phyloP scores from a whole-genome alignment of 2,113 vertebrate genomes.

The Struthio camelus region DNA sequence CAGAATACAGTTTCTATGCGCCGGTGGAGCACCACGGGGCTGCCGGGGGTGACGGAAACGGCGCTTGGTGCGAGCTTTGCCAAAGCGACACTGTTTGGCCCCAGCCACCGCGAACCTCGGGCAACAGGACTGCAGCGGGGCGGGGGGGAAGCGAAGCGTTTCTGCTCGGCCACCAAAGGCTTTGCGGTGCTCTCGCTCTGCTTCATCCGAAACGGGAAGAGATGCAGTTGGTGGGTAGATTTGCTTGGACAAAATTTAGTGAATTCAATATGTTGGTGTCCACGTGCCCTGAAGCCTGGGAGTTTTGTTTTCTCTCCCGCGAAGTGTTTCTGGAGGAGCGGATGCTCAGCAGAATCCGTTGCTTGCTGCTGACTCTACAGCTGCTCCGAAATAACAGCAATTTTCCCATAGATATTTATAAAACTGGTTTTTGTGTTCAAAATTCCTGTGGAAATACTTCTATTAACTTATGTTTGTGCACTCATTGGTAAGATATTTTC shows the following conservation, averaged over 20 bases:
- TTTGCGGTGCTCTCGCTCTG: not conserved
- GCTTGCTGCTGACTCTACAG: not conserved
- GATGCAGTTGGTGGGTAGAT: not conserved
- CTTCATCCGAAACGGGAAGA: not conserved
- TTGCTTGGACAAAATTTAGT: not conserved
- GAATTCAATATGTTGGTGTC: not conserved
- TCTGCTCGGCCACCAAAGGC: not conserved
- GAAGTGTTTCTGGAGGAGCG: not conserved
- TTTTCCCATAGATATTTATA: not conserved
- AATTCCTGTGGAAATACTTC: not conserved
- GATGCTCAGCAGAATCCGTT: slow-evolving; percentile 10
- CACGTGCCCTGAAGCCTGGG: not conserved
- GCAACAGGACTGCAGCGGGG: too few relatives aligned
- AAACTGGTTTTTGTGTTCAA: not conserved
- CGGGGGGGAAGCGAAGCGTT: too few relatives aligned
- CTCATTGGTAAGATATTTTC: not conserved
- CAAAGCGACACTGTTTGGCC: too few relatives aligned
- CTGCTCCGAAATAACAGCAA: not conserved
- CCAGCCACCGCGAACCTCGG: too few relatives aligned
- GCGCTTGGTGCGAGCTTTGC: too few relatives aligned
- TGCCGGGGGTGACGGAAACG: too few relatives aligned
- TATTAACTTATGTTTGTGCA: not conserved
- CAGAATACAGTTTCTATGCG: too few relatives aligned
- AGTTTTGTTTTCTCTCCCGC: slow-evolving; percentile 5
- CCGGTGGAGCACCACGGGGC: too few relatives aligned